A percentile compares a stretch with the other conserved stretches of the same genome.
Conservation (phyloP, 2,113 vertebrate genomes). For the Corynorhinus townsendii region DNA sequence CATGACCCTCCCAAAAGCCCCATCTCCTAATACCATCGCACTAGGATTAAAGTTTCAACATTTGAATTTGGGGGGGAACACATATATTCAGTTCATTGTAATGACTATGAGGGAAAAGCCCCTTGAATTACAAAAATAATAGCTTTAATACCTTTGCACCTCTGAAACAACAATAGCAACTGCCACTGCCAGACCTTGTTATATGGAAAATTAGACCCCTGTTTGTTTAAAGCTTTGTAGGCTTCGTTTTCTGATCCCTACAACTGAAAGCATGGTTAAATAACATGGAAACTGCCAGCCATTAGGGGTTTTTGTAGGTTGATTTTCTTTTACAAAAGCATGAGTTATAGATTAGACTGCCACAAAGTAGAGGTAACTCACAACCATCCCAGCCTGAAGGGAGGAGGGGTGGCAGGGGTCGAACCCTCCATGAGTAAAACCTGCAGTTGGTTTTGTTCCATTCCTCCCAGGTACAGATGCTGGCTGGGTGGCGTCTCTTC, state of each 20-base stretch:
- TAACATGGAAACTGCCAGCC: background rate
- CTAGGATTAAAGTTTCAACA: background rate
- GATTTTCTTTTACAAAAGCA: background rate
- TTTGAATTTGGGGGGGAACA: background rate
- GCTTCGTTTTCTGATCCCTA: background rate
- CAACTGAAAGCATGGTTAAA: background rate
- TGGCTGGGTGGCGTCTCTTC: background rate
- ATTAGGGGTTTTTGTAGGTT: background rate
- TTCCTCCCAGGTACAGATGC: background rate
- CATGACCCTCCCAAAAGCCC: background rate
- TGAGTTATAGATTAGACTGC: background rate
- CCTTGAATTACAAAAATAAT: background rate
- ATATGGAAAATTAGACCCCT: background rate
- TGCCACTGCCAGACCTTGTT: background rate
- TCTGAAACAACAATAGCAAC: background rate
- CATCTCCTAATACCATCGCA: background rate
- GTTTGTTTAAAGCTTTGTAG: background rate
- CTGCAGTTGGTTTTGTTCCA: background rate
- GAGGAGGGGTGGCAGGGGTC: background rate
- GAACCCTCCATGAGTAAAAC: background rate
- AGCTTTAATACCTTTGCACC: background rate
- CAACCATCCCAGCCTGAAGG: background rate
- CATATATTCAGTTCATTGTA: background rate
- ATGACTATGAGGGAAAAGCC: background rate
- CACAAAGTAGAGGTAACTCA: background rate